Conservation (phyloP, 2,888 invertebrate genomes). For the Idaea straminata region DNA sequence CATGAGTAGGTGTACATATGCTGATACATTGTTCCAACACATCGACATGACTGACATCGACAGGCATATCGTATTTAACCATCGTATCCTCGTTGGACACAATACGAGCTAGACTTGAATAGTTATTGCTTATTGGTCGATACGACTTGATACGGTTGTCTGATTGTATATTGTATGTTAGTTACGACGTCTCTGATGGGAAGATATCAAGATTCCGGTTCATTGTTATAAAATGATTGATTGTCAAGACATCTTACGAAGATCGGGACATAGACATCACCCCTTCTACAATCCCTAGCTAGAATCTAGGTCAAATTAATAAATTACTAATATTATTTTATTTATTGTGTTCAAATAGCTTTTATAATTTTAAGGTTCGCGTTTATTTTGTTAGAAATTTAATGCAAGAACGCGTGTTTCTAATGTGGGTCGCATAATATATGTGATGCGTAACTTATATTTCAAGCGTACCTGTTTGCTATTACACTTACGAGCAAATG, state of each 20-base stretch:
- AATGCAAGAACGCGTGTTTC: conserved; percentile 1
- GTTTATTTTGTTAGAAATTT: background rate
- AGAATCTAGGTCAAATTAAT: background rate
- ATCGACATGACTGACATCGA: background rate
- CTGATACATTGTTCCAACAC: background rate
- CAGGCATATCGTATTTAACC: background rate
- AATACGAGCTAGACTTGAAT: background rate
- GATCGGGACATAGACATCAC: too few relatives aligned
- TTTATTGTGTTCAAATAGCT: background rate
- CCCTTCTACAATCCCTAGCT: too few relatives aligned
- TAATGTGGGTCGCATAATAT: background rate
- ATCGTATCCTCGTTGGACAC: background rate
- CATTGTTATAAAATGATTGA: background rate
- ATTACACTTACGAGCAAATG: background rate
- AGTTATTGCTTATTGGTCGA: background rate
- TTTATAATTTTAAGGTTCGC: background rate
- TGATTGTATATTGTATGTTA: background rate
- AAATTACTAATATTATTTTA: background rate
- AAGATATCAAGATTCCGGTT: background rate
- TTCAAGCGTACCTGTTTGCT: background rate
- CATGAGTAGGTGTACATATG: too few relatives aligned
- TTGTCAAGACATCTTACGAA: background rate
- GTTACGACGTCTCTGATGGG: background rate
- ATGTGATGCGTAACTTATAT: background rate
- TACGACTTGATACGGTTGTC: background rate